phyloP scores from a whole-genome alignment of 2,888 invertebrate species.

The Lingula anatina region DNA sequence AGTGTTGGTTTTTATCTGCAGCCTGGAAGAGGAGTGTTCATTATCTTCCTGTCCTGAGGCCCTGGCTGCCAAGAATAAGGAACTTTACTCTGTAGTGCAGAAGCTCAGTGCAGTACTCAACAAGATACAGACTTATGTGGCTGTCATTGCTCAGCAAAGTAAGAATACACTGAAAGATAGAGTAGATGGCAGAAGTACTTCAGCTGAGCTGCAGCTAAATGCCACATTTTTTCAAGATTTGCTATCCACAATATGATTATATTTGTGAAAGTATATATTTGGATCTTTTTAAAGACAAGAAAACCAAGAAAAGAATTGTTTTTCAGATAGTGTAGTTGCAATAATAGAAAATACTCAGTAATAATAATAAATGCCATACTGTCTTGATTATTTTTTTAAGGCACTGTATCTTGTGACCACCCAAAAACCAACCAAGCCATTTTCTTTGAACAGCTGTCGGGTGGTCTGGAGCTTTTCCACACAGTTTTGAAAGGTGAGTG shows the following conservation, averaged over 20 bases:
- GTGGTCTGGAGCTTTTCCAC: slow-evolving; percentile 35
- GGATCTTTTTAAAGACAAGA: no score
- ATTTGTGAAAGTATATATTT: no score
- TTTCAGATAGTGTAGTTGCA: no score
- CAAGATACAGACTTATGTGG: slow-evolving; percentile 35
- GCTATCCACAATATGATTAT: no score
- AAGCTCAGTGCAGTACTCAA: slow-evolving; percentile 34
- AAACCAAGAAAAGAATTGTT: no score
- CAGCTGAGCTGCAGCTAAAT: no score
- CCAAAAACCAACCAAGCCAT: slow-evolving; percentile 30
- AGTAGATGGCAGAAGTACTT: no score
- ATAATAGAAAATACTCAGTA: no score
- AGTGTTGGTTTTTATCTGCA: slow-evolving; percentile 15
- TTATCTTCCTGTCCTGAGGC: slow-evolving; percentile 43
- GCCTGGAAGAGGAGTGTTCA: slow-evolving; percentile 48
- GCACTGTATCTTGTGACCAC: slow-evolving; percentile 28
- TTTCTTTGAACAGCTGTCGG: slow-evolving; percentile 34
- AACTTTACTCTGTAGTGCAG: slow-evolving; percentile 34
- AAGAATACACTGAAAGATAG: no score
- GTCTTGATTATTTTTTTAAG: slow-evolving; percentile 17
- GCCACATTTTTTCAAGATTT: no score
- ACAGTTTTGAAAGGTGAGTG: slow-evolving; percentile 42
- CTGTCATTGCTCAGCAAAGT: slow-evolving; percentile 41
- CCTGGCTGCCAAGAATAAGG: slow-evolving; percentile 43
- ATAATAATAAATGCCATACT: no score